Percentiles rank a stretch among this genome's conserved stretches.
Conservation (phyloP, 2,113 vertebrate species). For the Charadrius vociferus region DNA sequence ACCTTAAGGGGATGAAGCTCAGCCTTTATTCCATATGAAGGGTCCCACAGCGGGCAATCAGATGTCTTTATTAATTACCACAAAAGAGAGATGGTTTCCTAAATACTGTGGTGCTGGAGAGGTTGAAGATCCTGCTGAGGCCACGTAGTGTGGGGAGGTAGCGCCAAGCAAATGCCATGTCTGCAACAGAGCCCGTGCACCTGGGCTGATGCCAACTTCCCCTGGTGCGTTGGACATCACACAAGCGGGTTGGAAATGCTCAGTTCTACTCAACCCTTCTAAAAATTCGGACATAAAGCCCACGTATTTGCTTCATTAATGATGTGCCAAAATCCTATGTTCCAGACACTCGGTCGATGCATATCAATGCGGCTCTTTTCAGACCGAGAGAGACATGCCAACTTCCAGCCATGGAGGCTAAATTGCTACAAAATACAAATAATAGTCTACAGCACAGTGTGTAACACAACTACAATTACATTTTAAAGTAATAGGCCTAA, state of each 20-base stretch:
- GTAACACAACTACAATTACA: not conserved
- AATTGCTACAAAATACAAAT: not conserved
- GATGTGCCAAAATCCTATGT: not conserved
- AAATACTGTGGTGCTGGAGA: not conserved
- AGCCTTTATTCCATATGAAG: not conserved
- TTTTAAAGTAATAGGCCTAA: not conserved
- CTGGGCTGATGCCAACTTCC: not conserved
- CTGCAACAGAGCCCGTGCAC: fast-evolving
- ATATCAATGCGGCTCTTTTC: not conserved
- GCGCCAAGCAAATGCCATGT: not conserved
- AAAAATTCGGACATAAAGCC: not conserved
- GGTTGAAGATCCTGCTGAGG: not conserved
- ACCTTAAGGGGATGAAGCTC: not conserved
- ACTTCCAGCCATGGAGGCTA: not conserved
- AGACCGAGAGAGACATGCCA: not conserved
- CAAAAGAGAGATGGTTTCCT: not conserved
- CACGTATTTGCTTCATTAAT: not conserved
- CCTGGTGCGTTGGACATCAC: not conserved
- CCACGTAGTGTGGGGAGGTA: fast-evolving
- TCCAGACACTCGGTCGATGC: not conserved
- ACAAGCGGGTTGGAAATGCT: not conserved
- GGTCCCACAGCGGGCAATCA: not conserved
- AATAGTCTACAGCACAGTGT: not conserved
- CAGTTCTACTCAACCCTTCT: not conserved
- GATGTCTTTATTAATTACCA: not conserved